These are phyloP conservation scores for Liolophura sinensis DNA, from an alignment of 1,140 invertebrate species.

Conservation along the genomic window DNA sequence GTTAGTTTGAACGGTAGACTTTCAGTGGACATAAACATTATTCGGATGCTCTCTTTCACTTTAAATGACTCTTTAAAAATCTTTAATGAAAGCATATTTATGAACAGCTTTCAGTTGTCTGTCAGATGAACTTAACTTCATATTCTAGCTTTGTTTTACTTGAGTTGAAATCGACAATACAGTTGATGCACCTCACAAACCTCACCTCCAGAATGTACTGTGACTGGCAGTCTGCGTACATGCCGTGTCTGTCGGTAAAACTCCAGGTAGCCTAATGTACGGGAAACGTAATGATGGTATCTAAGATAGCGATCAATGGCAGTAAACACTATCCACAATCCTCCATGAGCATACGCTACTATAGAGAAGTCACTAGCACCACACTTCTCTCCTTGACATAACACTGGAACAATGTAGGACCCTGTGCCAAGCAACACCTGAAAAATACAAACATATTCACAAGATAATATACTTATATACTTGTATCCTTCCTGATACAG, in stretches of 20 bases:
- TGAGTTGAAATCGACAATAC: no score
- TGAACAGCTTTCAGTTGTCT: no score
- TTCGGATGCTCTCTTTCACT: no score
- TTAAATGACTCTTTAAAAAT: no score
- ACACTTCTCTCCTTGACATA: slow-evolving; percentile 10
- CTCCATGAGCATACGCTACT: slow-evolving; percentile 32
- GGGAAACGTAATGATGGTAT: slow-evolving; percentile 33
- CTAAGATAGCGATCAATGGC: slow-evolving; percentile 32
- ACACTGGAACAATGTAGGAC: slow-evolving; percentile 24
- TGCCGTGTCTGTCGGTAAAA: slow-evolving; percentile 43
- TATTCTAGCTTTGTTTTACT: no score
- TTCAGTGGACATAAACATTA: no score
- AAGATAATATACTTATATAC: no score
- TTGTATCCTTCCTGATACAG: no score
- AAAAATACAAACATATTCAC: slow-evolving; percentile 6
- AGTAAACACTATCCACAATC: slow-evolving; percentile 38
- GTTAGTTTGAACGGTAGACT: no score
- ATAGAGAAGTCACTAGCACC: slow-evolving; percentile 19
- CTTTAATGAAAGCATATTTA: no score
- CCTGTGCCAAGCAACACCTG: slow-evolving; percentile 24
- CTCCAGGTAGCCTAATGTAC: slow-evolving; percentile 41
- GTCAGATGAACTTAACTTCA: no score
- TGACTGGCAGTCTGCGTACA: slow-evolving; percentile 36
- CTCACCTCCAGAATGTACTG: slow-evolving; percentile 40
- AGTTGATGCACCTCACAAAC: no score